Conservation (phyloP, 2,888 invertebrate genomes). For the Heliconius sara region DNA sequence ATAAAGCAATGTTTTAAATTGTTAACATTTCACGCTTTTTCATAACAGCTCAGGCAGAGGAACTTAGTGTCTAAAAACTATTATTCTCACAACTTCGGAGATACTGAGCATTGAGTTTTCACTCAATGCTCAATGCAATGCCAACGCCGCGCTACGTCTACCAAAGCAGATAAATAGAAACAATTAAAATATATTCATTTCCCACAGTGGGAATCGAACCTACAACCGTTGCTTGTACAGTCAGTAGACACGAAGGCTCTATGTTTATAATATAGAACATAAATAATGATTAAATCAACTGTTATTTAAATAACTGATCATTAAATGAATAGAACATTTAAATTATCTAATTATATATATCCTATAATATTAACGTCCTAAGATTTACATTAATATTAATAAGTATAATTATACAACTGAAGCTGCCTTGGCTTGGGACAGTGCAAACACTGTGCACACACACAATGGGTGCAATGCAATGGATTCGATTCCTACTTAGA, state of each 20-base stretch:
- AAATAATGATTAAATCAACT: neutral
- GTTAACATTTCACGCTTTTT: no score
- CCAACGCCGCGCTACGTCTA: no score
- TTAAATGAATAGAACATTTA: conserved; percentile 9
- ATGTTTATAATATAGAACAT: neutral
- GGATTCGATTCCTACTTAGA: neutral
- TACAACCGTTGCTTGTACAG: neutral
- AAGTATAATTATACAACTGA: neutral
- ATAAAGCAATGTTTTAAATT: no score
- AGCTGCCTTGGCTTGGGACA: neutral
- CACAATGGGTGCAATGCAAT: no score
- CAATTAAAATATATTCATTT: no score
- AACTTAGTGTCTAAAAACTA: no score
- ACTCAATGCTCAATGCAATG: no score
- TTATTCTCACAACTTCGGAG: no score
- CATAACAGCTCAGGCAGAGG: no score
- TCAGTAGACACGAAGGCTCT: neutral
- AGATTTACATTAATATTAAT: neutral
- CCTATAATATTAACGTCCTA: neutral
- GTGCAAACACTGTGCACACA: no score
- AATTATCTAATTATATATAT: conserved; percentile 5
- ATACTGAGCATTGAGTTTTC: neutral
- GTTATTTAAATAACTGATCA: conserved; percentile 3
- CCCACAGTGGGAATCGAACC: neutral
- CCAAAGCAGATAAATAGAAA: no score